Evolutionary conservation across 2,888 invertebrate genomes (phyloP).

Genomic region (Cordilura impudica): DNA sequence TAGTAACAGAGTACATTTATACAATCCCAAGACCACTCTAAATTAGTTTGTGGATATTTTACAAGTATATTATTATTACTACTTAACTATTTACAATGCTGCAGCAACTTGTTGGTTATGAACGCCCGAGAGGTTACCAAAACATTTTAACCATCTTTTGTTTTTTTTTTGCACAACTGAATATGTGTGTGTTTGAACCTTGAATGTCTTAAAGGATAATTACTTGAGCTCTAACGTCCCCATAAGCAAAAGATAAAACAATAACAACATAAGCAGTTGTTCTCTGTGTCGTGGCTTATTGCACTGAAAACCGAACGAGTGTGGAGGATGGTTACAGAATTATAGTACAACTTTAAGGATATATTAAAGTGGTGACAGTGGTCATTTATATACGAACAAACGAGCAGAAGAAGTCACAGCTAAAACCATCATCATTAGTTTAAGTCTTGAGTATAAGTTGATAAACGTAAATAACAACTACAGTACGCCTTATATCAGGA

Average conservation of each 20-base stretch:
- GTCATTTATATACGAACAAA: constrained; percentile 47
- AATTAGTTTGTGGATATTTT: constrained; percentile 60
- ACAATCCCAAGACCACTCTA: constrained; percentile 51
- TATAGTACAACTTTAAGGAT: constrained; percentile 43
- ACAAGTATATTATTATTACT: constrained; percentile 51
- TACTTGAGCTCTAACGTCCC: constrained; percentile 50
- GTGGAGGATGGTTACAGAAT: constrained; percentile 11
- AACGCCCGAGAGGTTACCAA: constrained; percentile 57
- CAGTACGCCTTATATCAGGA: background rate
- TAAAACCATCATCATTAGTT: constrained; percentile 59
- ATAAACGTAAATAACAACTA: constrained; percentile 44
- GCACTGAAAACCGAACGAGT: background rate
- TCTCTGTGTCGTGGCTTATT: background rate
- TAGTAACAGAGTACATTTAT: constrained; percentile 24
- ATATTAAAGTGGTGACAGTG: constrained; percentile 58
- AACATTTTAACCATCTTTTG: constrained; percentile 47
- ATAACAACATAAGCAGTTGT: constrained; percentile 22
- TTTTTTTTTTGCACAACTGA: background rate
- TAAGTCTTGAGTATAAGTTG: constrained; percentile 38
- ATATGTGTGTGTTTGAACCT: constrained; percentile 18
- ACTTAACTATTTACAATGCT: constrained; percentile 7
- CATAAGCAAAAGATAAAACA: constrained; percentile 45
- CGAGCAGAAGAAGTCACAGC: constrained; percentile 30
- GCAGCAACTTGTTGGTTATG: constrained; percentile 51
- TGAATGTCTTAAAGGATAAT: constrained; percentile 65